Conservation (phyloP, 64 coral and sea anemone species). For the Pocillopora verrucosa region DNA sequence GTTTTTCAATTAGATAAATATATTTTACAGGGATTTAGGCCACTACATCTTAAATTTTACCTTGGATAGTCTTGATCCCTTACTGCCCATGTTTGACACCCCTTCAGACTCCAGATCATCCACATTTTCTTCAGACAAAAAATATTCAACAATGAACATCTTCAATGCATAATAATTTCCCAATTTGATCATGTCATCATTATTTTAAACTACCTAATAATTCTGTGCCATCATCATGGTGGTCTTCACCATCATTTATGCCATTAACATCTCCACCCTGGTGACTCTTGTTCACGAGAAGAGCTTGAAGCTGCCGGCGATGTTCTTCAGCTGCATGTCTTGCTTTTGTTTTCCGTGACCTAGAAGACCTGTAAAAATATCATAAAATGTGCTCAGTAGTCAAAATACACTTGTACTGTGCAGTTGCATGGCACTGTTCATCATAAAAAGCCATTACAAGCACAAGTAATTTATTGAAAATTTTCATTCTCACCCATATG, state of each 20-base stretch:
- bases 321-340: constrained; percentile 73
- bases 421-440: too few relatives aligned
- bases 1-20: background rate
- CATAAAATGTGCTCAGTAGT: background rate
- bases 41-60: background rate
- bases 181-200: background rate
- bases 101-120: constrained; percentile 68
- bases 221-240: constrained; percentile 65
- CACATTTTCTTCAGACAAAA: constrained; percentile 29
- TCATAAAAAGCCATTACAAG: too few relatives aligned
- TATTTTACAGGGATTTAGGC: background rate
- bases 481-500: background rate
- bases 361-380: background rate
- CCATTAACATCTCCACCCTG: background rate
- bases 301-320: constrained; percentile 53
- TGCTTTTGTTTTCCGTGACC: constrained; percentile 41
- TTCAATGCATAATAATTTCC: background rate
- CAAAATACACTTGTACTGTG: too few relatives aligned
- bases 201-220: constrained; percentile 43
- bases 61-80: constrained; percentile 63
- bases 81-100: constrained; percentile 3
- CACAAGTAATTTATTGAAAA: too few relatives aligned
- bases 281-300: constrained; percentile 49
- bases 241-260: constrained; percentile 8
- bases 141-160: background rate